phyloP scores from a whole-genome alignment of 2,888 invertebrate genomes.

The Dexiosoma caninum region DNA sequence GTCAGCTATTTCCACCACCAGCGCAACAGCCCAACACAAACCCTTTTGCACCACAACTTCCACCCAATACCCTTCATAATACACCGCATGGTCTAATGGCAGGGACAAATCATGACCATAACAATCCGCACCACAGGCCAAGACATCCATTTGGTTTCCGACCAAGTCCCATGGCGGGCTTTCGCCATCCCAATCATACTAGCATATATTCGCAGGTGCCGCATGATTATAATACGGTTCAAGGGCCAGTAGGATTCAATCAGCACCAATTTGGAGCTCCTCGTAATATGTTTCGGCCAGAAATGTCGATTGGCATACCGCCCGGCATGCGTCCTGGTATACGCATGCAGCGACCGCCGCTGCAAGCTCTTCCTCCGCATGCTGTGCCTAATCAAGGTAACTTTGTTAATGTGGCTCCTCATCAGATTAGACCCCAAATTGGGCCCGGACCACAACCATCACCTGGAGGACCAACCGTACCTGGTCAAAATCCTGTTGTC shows the following conservation, averaged over 20 bases:
- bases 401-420: conserved; percentile 69
- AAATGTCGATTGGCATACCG: conserved; percentile 56
- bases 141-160: conserved; percentile 71
- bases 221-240: conserved; percentile 65
- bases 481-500: conserved; percentile 54
- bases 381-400: conserved; percentile 65
- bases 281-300: conserved; percentile 68
- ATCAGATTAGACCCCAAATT: conserved; percentile 66
- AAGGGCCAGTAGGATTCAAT: conserved; percentile 63
- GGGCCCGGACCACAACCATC: conserved; percentile 63
- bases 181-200: conserved; percentile 67
- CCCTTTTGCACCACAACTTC: conserved; percentile 67
- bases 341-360: conserved; percentile 79
- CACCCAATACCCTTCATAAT: conserved; percentile 63
- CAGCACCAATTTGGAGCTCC: conserved; percentile 65
- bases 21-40: conserved; percentile 65
- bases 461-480: conserved; percentile 35
- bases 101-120: conserved; percentile 64
- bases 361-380: conserved; percentile 61
- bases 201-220: conserved; percentile 67
- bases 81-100: conserved; percentile 66
- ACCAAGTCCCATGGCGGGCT: conserved; percentile 68
- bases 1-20: conserved; percentile 71
- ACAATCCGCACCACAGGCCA: conserved; percentile 68
- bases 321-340: conserved; percentile 74